Base-by-base conservation (phyloP, 2,888 invertebrate genomes). In the Ypsolopha sequella region DNA sequence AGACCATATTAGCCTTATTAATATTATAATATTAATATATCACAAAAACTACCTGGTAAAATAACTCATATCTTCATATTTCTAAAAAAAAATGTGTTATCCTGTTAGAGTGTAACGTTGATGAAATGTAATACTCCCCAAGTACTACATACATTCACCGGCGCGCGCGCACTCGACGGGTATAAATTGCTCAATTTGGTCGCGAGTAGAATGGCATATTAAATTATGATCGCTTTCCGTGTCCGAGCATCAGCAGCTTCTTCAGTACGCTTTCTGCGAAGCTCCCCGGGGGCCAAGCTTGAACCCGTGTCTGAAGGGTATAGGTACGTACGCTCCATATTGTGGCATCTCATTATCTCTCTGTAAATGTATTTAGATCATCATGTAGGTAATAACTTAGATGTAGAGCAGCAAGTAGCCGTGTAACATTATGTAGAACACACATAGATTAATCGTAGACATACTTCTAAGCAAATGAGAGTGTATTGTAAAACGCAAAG, bases 171-270 rank as follows among this genome's bases (percentile, higher is more conserved):
- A 36, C 41, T 13, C 57, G 71, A 70, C 70, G 62, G 70, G 65
- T 66, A 78, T 80, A 84, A 80, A 84, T 82, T 81, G 80, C 80
- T 84, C 80, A 84, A 85, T 84, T 80, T 74, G 61, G 71, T 70
- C 61, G 58, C 58, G 60, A 71, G 71, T 74, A 73, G 79, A 39
- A 78, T 70, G 72, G 73, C 72, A 70, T 73, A 76, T 80, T 76
- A 76, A 82, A 80, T 81, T 76, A 81, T 75, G 73, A 75, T 68
- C 60, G 66, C 65, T 61, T 70, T 68, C 64, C 62, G 60, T 66
- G 66, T 73, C 67, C 66, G 39, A 46, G 39, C 41, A 44, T 49
- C 48, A 62, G 79, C 80, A 80, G 64, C 81, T 69, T 76, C 62
- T 10, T 33, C 41, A 58, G 70, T 79, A 74, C 74, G 75, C 80